These are phyloP conservation scores for Odocoileus virginianus DNA, from an alignment of 2,113 vertebrate genomes.

Conservation along the genomic window DNA sequence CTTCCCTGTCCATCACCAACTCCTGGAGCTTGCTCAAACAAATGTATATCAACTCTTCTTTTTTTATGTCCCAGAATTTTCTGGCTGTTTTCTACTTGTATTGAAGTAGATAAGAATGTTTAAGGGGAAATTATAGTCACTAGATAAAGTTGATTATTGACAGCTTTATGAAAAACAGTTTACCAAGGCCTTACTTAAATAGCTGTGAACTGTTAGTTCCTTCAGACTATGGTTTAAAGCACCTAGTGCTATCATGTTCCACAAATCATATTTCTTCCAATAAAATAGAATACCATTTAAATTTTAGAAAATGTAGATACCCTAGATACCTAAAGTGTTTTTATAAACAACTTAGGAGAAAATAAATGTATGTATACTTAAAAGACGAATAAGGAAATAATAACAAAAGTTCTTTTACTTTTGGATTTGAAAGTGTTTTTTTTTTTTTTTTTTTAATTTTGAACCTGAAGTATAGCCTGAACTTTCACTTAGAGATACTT, in stretches of 20 bases:
- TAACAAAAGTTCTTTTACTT: slow-evolving; percentile 1
- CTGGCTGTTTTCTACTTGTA: slow-evolving; percentile 4
- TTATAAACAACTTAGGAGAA: not conserved
- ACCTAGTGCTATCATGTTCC: not conserved
- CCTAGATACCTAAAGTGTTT: not conserved
- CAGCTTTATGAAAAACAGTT: not conserved
- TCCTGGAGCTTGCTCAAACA: not conserved
- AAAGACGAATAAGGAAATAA: not conserved
- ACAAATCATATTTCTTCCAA: not conserved
- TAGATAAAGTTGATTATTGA: not conserved
- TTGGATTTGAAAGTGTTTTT: not conserved
- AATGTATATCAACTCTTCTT: not conserved
- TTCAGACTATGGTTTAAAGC: not conserved
- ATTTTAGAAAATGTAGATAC: slow-evolving; percentile 20
- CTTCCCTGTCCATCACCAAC: not conserved
- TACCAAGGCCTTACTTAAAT: slow-evolving; percentile 14
- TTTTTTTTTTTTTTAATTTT: not conserved
- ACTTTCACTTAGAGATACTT: not conserved
- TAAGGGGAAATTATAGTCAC: not conserved
- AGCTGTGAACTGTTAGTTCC: not conserved
- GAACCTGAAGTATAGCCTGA: slow-evolving; percentile 13
- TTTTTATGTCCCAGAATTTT: slow-evolving; percentile 14
- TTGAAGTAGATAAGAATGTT: slow-evolving; percentile 1
- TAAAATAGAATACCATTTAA: not conserved
- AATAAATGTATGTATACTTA: slow-evolving; percentile 1